Conservation (phyloP, 2,888 invertebrate genomes). For the Harmothoe impar region DNA sequence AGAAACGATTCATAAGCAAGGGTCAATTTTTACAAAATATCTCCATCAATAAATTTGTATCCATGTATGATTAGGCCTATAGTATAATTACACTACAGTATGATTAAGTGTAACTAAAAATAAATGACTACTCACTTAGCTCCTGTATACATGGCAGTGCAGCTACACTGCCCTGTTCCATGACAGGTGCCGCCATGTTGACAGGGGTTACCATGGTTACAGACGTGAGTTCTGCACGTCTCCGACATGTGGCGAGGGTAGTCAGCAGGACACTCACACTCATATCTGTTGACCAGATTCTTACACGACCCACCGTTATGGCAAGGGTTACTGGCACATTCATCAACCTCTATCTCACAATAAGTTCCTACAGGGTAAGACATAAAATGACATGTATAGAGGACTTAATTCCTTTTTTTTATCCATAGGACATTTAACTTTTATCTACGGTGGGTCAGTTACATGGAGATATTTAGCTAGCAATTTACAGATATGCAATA, state of each 20-base stretch:
- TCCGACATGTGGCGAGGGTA: constrained; percentile 2
- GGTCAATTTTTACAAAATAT: too few relatives aligned
- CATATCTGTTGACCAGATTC: constrained; percentile 1
- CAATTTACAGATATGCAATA: too few relatives aligned
- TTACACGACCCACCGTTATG: constrained; percentile 7
- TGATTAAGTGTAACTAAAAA: too few relatives aligned
- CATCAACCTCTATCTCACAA: constrained; percentile 37
- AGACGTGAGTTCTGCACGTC: neutral
- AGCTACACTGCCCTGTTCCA: neutral
- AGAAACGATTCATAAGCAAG: too few relatives aligned
- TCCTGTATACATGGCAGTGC: neutral
- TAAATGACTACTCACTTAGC: neutral
- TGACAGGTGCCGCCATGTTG: constrained; percentile 35
- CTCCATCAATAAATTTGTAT: too few relatives aligned
- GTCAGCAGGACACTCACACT: constrained; percentile 24
- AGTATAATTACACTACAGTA: too few relatives aligned
- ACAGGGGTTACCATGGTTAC: constrained; percentile 27
- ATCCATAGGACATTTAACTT: too few relatives aligned
- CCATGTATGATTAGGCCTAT: too few relatives aligned
- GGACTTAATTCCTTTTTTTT: too few relatives aligned
- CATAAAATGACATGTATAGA: neutral
- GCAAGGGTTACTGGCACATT: constrained; percentile 16
- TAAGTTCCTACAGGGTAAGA: neutral
- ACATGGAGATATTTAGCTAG: too few relatives aligned
- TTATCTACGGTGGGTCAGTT: too few relatives aligned